Evolutionary conservation across 1,140 invertebrate genomes (phyloP).

Genomic region (Aphidius gifuensis): DNA sequence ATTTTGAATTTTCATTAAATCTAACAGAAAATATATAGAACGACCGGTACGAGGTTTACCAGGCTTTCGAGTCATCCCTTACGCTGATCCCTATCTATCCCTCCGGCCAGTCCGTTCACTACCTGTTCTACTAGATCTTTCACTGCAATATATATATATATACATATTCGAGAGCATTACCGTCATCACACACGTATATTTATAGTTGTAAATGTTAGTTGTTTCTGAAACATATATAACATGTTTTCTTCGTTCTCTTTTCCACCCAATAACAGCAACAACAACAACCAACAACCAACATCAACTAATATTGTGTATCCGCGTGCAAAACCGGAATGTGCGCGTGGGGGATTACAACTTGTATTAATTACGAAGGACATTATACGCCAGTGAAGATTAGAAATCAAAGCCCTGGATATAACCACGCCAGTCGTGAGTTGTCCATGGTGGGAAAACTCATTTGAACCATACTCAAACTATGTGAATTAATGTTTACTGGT

Average conservation of each 20-base stretch:
- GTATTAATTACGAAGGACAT: slow-evolving; percentile 56
- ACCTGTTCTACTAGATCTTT: not conserved
- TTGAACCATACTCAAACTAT: slow-evolving; percentile 19
- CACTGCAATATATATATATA: not conserved
- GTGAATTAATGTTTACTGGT: not conserved
- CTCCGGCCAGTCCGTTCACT: slow-evolving; percentile 1
- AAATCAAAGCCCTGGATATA: slow-evolving; percentile 45
- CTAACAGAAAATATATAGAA: slow-evolving; percentile 46
- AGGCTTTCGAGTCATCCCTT: slow-evolving; percentile 34
- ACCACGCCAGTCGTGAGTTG: slow-evolving; percentile 25
- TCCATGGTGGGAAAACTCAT: slow-evolving; percentile 24
- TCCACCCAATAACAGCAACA: slow-evolving; percentile 35
- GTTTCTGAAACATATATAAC: no score
- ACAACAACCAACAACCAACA: slow-evolving; percentile 39
- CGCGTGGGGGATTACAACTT: slow-evolving; percentile 49
- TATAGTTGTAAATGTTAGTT: no score
- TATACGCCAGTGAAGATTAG: slow-evolving; percentile 50
- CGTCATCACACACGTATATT: not conserved
- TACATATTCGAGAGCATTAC: not conserved
- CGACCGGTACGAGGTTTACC: not conserved
- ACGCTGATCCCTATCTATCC: slow-evolving; percentile 49
- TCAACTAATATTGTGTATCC: slow-evolving; percentile 52
- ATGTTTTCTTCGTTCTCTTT: slow-evolving; percentile 14
- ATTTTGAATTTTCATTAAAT: slow-evolving; percentile 54
- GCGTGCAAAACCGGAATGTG: slow-evolving; percentile 52